A percentile compares a stretch with the other conserved stretches of the same genome.
phyloP scores from a whole-genome alignment of 2,113 vertebrate species.

The Sylvicapra grimmia region DNA sequence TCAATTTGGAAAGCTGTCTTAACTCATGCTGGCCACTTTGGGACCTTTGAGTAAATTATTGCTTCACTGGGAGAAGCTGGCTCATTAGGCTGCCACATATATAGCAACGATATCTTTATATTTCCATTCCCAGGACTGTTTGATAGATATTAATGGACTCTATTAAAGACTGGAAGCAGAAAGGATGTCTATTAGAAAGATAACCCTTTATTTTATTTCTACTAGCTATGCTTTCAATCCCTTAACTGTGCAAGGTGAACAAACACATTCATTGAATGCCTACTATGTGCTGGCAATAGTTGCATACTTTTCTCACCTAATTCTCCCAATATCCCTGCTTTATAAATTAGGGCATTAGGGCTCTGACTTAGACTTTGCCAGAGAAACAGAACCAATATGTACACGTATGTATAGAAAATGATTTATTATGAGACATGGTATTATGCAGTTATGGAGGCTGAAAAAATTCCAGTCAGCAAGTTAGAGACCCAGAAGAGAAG shows the following conservation, averaged over 20 bases:
- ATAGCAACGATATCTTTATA: conserved; percentile 62
- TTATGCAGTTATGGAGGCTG: neutral
- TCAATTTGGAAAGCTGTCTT: conserved; percentile 66
- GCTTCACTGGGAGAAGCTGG: conserved; percentile 59
- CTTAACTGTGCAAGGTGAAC: neutral
- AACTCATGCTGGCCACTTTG: conserved; percentile 57
- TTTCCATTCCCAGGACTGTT: conserved; percentile 68
- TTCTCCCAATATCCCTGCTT: neutral
- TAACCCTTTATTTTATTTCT: conserved; percentile 38
- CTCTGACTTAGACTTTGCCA: neutral
- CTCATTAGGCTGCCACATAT: conserved; percentile 69
- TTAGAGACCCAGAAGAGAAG: neutral
- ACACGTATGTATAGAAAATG: neutral
- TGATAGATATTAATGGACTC: conserved; percentile 74
- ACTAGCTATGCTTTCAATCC: conserved; percentile 1
- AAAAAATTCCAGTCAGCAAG: neutral
- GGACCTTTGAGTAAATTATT: conserved; percentile 69
- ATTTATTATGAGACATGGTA: neutral
- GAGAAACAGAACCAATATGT: neutral
- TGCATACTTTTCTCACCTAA: neutral
- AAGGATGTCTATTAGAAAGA: conserved; percentile 61
- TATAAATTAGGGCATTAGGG: neutral
- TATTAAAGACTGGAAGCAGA: conserved; percentile 67
- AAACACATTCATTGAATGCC: neutral
- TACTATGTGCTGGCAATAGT: conserved; percentile 27